Evolutionary conservation across 2,888 invertebrate genomes (phyloP).

Genomic region (Hetaerina titia): DNA sequence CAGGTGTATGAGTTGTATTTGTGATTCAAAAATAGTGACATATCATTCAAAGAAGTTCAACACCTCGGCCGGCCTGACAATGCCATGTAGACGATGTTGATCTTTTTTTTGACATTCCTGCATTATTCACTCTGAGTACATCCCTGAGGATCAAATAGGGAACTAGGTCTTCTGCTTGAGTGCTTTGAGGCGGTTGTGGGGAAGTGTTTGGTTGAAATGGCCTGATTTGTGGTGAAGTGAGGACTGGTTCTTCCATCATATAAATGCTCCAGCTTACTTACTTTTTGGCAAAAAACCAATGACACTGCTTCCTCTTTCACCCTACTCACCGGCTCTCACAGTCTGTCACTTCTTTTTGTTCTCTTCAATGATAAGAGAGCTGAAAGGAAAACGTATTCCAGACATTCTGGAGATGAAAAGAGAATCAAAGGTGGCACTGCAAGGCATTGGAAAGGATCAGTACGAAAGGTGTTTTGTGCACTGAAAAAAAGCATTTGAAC

Average conservation of each 20-base stretch:
- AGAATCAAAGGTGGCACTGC: background rate
- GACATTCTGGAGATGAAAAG: background rate
- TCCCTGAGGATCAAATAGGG: too few species aligned
- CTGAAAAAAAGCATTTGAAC: background rate
- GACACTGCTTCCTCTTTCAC: background rate
- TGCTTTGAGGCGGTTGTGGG: too few species aligned
- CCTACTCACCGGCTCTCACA: constrained; percentile 25
- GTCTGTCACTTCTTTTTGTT: background rate
- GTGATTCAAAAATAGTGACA: background rate
- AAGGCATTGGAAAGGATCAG: background rate
- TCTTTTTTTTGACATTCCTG: too few species aligned
- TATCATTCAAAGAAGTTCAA: background rate
- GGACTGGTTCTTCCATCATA: background rate
- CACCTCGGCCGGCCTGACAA: background rate
- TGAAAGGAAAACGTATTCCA: background rate
- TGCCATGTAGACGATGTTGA: too few species aligned
- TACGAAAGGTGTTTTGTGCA: background rate
- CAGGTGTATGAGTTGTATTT: background rate
- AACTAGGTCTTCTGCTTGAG: too few species aligned
- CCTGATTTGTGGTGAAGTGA: background rate
- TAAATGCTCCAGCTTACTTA: background rate
- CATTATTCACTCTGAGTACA: too few species aligned
- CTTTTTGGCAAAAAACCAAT: background rate
- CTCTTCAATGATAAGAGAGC: background rate
- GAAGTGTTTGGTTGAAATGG: too few species aligned